A percentile compares a stretch with the other conserved stretches of the same genome.
phyloP scores from a whole-genome alignment of 1,140 invertebrate genomes.

The Drosophila leontia region DNA sequence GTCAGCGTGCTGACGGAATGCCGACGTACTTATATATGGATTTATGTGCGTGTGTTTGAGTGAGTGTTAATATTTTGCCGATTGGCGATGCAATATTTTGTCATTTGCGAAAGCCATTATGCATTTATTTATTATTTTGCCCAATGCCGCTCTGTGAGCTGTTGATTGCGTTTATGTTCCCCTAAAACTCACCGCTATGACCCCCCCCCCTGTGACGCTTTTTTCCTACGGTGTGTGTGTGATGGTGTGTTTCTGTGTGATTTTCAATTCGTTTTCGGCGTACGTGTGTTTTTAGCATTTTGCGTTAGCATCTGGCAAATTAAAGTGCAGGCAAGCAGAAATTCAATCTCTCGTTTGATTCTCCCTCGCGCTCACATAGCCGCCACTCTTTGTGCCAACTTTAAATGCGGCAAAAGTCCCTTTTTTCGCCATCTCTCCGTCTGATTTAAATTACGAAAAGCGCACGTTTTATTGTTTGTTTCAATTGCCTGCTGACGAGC shows the following conservation, averaged over 20 bases:
- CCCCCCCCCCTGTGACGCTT: background rate
- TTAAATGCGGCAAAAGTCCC: slow-evolving; percentile 61
- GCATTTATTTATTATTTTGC: slow-evolving; percentile 80
- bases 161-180: slow-evolving; percentile 73
- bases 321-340: slow-evolving; percentile 82
- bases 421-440: slow-evolving; percentile 47
- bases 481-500: slow-evolving; percentile 79
- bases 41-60: slow-evolving; percentile 22
- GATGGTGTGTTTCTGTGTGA: slow-evolving; percentile 41
- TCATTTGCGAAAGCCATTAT: slow-evolving; percentile 78
- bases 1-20: slow-evolving; percentile 43
- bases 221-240: slow-evolving; percentile 1
- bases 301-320: slow-evolving; percentile 73
- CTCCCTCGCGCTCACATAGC: slow-evolving; percentile 10
- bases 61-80: slow-evolving; percentile 79
- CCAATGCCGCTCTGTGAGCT: slow-evolving; percentile 47
- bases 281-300: slow-evolving; percentile 77
- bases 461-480: slow-evolving; percentile 83
- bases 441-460: slow-evolving; percentile 80
- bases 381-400: slow-evolving; percentile 31
- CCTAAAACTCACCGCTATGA: background rate
- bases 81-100: slow-evolving; percentile 80
- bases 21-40: background rate
- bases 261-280: slow-evolving; percentile 69
- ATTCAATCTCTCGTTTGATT: slow-evolving; percentile 82